Conservation (phyloP, 2,888 invertebrate species). For the Cremastinae sp. region DNA sequence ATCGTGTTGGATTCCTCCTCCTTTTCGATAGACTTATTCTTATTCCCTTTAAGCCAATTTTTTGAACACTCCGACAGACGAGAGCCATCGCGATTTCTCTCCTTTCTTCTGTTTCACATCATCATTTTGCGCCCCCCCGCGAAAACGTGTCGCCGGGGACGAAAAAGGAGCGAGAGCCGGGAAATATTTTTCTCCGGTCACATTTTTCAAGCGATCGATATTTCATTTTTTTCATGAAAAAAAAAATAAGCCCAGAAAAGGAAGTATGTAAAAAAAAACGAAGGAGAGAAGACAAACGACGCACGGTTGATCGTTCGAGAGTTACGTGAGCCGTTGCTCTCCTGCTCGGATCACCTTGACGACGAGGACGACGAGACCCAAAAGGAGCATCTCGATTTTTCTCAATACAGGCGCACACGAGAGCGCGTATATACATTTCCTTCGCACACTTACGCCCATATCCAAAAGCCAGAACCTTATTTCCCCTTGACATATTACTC, state of each 20-base stretch:
- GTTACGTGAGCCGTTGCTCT: constrained; percentile 36
- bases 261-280: constrained; percentile 1
- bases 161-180: not conserved
- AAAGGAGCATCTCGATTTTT: constrained; percentile 35
- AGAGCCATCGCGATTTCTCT: no score
- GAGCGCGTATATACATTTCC: not conserved
- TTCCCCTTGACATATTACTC: constrained; percentile 56
- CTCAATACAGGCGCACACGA: constrained; percentile 11
- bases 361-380: constrained; percentile 26
- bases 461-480: constrained; percentile 44
- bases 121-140: not conserved
- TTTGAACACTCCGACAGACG: no score
- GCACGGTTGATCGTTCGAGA: constrained; percentile 23
- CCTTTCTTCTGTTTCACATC: constrained; percentile 17
- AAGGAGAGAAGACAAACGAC: constrained; percentile 28
- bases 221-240: constrained; percentile 24
- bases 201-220: constrained; percentile 27
- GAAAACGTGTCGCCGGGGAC: not conserved
- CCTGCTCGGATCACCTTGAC: constrained; percentile 40
- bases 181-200: not conserved
- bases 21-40: no score
- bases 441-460: constrained; percentile 4
- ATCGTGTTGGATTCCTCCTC: no score
- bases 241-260: not conserved
- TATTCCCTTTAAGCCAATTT: no score